phyloP scores from a whole-genome alignment of 1,140 invertebrate species.

The Grapholita molesta region DNA sequence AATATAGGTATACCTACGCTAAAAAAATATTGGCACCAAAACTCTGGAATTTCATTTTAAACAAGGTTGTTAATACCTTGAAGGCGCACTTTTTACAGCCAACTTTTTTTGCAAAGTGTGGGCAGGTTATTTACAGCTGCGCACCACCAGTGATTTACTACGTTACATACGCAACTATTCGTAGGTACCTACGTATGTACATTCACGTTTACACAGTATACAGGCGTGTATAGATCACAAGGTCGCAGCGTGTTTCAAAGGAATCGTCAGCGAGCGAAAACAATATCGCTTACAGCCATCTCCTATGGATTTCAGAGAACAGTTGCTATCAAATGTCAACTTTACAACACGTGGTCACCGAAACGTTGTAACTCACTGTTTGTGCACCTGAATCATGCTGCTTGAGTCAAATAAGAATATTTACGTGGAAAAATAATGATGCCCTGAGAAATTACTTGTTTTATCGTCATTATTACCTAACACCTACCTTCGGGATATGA shows the following conservation, averaged over 20 bases:
- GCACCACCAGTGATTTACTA: conserved; percentile 49
- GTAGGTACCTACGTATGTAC: conserved; percentile 22
- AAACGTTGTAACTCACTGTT: neutral
- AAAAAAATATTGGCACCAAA: conserved; percentile 34
- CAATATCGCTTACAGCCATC: conserved; percentile 6
- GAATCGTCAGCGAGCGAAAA: conserved; percentile 27
- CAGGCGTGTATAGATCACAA: conserved; percentile 31
- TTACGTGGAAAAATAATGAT: neutral
- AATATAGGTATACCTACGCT: too few species aligned
- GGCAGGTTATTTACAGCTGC: conserved; percentile 56
- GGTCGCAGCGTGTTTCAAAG: conserved; percentile 42
- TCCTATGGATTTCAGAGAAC: conserved; percentile 10
- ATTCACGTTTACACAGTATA: conserved; percentile 2
- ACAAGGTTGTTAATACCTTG: conserved; percentile 46
- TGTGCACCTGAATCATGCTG: neutral
- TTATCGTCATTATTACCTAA: neutral
- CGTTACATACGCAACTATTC: conserved; percentile 41
- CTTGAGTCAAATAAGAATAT: neutral
- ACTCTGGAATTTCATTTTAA: conserved; percentile 33
- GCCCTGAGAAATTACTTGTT: neutral
- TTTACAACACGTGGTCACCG: neutral
- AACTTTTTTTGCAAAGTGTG: conserved; percentile 49
- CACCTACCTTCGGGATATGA: neutral
- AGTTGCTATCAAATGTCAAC: conserved; percentile 12
- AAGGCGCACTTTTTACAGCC: conserved; percentile 38